These are phyloP conservation scores for Palythoa heliodiscus DNA, from an alignment of 92 coral and sea anemone genomes.

Conservation along the genomic window DNA sequence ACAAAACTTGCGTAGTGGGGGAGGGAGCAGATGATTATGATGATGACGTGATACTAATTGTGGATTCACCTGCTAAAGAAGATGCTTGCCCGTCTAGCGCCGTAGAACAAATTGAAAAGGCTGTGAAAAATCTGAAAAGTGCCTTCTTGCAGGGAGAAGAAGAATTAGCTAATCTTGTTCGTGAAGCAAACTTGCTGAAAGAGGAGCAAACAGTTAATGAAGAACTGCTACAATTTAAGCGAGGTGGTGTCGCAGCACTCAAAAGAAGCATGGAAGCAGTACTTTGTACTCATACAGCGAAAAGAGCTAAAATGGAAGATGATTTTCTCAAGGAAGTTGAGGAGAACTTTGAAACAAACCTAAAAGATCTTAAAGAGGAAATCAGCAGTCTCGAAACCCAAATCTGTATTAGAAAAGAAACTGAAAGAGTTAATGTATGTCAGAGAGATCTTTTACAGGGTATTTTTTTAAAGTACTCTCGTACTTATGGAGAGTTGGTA, in stretches of 20 bases:
- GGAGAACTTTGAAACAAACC: slow-evolving; percentile 27
- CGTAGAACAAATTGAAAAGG: slow-evolving; percentile 7
- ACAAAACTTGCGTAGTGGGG: neutral
- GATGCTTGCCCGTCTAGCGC: neutral
- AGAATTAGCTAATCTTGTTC: neutral
- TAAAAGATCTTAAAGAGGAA: neutral
- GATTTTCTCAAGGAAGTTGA: slow-evolving; percentile 15
- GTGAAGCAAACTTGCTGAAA: neutral
- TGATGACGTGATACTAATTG: slow-evolving; percentile 15
- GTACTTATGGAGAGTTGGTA: slow-evolving; percentile 10
- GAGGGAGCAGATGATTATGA: neutral
- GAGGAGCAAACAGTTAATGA: neutral
- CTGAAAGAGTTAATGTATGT: neutral
- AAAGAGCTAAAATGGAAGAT: slow-evolving; percentile 30
- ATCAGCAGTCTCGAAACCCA: neutral
- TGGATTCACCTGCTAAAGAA: slow-evolving; percentile 25
- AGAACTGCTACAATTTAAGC: neutral
- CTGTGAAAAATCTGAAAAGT: slow-evolving; percentile 10
- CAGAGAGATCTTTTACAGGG: slow-evolving; percentile 4
- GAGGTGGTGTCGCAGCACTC: neutral
- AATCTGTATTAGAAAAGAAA: neutral
- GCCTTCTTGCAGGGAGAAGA: slow-evolving; percentile 25
- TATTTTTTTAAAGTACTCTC: neutral
- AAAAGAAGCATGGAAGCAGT: slow-evolving; percentile 18
- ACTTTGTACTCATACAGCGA: neutral